Evolutionary conservation across 2,888 invertebrate genomes (phyloP).

Genomic region (Pyralis farinalis): DNA sequence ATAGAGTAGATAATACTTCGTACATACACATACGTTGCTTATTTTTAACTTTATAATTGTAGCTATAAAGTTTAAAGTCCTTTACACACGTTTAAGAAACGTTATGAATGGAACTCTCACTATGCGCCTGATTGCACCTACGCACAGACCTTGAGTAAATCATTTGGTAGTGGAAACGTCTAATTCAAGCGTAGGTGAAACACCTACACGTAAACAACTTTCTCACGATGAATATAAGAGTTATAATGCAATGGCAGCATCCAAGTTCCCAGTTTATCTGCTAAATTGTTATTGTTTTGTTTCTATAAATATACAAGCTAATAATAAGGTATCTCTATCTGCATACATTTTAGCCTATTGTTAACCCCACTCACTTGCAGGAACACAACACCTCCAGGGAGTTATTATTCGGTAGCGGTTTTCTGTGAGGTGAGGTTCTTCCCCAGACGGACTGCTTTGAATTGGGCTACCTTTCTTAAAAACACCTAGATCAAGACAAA

Average conservation of each 20-base stretch:
- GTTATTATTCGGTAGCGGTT: no score
- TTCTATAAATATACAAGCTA: no score
- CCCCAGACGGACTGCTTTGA: no score
- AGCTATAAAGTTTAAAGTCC: constrained; percentile 7
- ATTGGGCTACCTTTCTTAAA: no score
- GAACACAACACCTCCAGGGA: no score
- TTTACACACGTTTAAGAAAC: not conserved
- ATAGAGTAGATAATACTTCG: constrained; percentile 21
- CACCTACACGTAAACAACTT: not conserved
- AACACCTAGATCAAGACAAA: no score
- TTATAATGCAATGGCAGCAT: not conserved
- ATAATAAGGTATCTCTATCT: no score
- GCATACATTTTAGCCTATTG: no score
- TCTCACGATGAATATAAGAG: not conserved
- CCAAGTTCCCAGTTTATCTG: no score
- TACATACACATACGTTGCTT: constrained; percentile 1
- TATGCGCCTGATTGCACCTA: constrained; percentile 47
- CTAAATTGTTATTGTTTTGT: no score
- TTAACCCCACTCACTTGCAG: no score
- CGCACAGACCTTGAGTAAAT: constrained; percentile 42
- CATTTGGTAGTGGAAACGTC: constrained; percentile 17
- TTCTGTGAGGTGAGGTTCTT: no score
- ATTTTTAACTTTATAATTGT: accelerated
- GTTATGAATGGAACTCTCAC: constrained; percentile 37
- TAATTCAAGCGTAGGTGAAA: not conserved